Evolutionary conservation across 1,140 invertebrate species (phyloP).

Genomic region (Drosophila takahashii): DNA sequence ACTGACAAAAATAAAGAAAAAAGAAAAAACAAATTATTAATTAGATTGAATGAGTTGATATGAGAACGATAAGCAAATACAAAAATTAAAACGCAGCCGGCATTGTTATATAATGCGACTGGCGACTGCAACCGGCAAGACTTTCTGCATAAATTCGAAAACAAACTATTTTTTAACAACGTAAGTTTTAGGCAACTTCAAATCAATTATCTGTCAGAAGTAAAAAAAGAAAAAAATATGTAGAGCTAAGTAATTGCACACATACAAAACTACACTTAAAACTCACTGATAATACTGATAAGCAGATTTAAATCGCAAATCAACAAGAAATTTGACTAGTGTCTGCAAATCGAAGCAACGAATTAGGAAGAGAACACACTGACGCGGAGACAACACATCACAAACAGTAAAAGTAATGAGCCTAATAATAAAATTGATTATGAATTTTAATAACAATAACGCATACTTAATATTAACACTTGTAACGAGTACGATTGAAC

Average conservation of each 20-base stretch:
- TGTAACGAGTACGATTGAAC: constrained; percentile 5
- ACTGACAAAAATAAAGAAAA: constrained; percentile 67
- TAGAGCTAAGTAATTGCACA: constrained; percentile 76
- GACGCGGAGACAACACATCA: constrained; percentile 60
- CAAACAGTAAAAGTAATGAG: constrained; percentile 47
- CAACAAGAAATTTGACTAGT: constrained; percentile 8
- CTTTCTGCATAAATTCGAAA: constrained; percentile 62
- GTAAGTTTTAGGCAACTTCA: constrained; percentile 72
- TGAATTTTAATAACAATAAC: constrained; percentile 61
- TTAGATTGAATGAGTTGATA: constrained; percentile 50
- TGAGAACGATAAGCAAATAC: constrained; percentile 45
- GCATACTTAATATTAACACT: constrained; percentile 61
- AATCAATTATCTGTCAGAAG: constrained; percentile 66
- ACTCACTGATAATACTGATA: constrained; percentile 39
- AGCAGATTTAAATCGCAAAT: constrained; percentile 31
- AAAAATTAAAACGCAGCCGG: constrained; percentile 43
- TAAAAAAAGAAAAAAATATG: constrained; percentile 45
- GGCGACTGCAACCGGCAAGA: constrained; percentile 61
- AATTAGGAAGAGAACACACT: constrained; percentile 61
- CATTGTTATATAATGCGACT: constrained; percentile 73
- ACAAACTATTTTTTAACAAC: constrained; percentile 59
- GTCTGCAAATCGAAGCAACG: constrained; percentile 60
- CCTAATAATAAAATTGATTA: constrained; percentile 45
- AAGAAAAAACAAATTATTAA: constrained; percentile 41
- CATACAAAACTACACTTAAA: constrained; percentile 32